Evolutionary conservation across 2,113 vertebrate genomes (phyloP), one percentile per base, ranked within the genome.

Genomic region (Bungarus multicinctus): DNA sequence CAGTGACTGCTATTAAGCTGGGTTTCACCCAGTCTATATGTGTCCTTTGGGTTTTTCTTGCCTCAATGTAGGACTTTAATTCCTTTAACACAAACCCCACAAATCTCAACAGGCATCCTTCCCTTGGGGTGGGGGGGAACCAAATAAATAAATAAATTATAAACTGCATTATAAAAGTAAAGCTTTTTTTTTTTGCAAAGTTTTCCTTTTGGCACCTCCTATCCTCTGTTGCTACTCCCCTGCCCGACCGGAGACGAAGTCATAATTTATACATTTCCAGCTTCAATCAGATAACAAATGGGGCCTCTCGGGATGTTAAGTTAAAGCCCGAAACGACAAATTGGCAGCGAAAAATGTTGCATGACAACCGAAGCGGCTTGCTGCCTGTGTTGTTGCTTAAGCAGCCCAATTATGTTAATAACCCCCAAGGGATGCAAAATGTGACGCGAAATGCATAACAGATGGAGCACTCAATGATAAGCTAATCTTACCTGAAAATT

Each of bases 331-430:
- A 96, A 97, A 97, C 97, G 98, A 97, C 97, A 97, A 98, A 98
- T 97, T 97, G 97, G 96, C 96, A 96, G 95, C 91, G 96, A 95
- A 97, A 98, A 97, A 96, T 96, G 97, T 97, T 97, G 96, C 97
- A 97, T 97, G 97, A 97, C 96, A 97, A 97, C 95, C 96, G 97
- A 97, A 97, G 97, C 97, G 30, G 64, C 43, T 23, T 89, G 50
- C 98, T 4, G n/a, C n/a, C 69, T 74, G 97, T 97, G 98, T 97
- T 98, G 97, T 98, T 97, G 97, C 97, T 98, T 98, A 97, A 98
- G 97, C 97, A 96, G 94, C 93, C 96, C 97, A 98, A 98, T 98
- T 98, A 98, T 98, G 98, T 96, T 98, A 98, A 98, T 98, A 97
- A 97, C 96, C 93, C 96, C 93, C 93, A 95, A 94, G 97, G 96